These are phyloP conservation scores for Parazoanthus darwini DNA, from an alignment of 92 coral and sea anemone genomes.

Conservation along the genomic window DNA sequence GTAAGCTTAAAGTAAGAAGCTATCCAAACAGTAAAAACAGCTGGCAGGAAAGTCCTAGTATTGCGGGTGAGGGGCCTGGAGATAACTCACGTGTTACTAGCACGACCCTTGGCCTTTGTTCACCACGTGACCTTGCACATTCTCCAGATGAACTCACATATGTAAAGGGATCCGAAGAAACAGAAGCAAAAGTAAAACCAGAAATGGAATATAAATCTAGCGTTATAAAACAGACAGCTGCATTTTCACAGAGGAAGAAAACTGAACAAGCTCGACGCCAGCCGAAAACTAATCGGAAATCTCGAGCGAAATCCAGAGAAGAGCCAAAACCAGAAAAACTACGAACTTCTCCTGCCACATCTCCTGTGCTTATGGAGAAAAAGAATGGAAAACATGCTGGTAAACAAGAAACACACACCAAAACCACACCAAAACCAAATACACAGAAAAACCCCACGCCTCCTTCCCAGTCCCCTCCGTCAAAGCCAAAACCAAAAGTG, in stretches of 20 bases:
- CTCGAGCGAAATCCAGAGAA: not conserved
- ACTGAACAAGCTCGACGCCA: not conserved
- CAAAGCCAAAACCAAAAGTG: constrained; percentile 15
- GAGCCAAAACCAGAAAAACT: not conserved
- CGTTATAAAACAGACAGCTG: not conserved
- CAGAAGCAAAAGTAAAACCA: not conserved
- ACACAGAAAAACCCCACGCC: not conserved
- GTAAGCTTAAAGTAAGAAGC: constrained; percentile 15
- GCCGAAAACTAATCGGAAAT: not conserved
- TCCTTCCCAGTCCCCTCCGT: constrained; percentile 3
- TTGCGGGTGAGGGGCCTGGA: constrained; percentile 23
- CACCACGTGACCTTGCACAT: constrained; percentile 6
- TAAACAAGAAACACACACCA: not conserved
- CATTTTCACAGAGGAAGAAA: constrained; percentile 1
- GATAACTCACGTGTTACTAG: constrained; percentile 37
- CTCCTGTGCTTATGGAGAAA: not conserved
- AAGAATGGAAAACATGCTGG: not conserved
- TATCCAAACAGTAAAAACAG: constrained; percentile 40
- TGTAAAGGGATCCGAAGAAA: not conserved
- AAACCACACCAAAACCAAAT: not conserved
- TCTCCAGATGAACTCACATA: not conserved
- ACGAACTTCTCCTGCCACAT: not conserved
- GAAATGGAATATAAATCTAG: not conserved
- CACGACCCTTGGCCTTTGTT: constrained; percentile 12
- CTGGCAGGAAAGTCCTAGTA: constrained; percentile 9